These are phyloP conservation scores for Platynereis dumerilii DNA, from an alignment of 2,888 invertebrate species.

Conservation along the genomic window DNA sequence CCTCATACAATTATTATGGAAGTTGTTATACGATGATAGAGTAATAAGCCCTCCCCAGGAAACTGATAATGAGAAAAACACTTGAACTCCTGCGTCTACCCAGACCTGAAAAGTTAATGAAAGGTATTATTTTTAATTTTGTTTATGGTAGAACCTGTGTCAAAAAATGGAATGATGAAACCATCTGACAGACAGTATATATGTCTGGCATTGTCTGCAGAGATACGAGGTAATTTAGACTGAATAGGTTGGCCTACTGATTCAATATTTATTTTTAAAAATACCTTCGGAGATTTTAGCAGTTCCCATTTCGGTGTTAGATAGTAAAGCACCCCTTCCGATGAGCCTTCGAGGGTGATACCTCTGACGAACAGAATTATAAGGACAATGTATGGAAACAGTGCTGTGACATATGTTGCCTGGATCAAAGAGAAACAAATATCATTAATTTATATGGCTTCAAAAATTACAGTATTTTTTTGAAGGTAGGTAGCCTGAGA, in stretches of 20 bases:
- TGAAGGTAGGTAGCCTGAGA: no score
- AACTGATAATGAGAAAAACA: constrained; percentile 60
- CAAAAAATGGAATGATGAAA: background rate
- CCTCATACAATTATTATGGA: constrained; percentile 63
- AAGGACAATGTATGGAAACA: constrained; percentile 56
- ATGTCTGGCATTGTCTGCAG: no score
- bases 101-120: constrained; percentile 48
- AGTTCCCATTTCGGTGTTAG: constrained; percentile 51
- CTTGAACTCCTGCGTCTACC: constrained; percentile 60
- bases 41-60: constrained; percentile 62
- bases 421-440: constrained; percentile 31
- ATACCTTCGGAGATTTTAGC: constrained; percentile 49
- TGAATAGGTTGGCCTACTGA: no score
- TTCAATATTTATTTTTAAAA: no score
- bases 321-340: constrained; percentile 53
- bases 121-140: no score
- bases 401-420: constrained; percentile 59
- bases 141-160: background rate
- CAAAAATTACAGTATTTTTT: no score
- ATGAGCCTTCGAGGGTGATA: constrained; percentile 50
- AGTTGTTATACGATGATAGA: constrained; percentile 63
- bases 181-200: no score
- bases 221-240: no score
- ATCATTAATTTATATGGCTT: no score
- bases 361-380: constrained; percentile 51